phyloP scores from a whole-genome alignment of 2,888 invertebrate species.

The Eubasilissa splendida region DNA sequence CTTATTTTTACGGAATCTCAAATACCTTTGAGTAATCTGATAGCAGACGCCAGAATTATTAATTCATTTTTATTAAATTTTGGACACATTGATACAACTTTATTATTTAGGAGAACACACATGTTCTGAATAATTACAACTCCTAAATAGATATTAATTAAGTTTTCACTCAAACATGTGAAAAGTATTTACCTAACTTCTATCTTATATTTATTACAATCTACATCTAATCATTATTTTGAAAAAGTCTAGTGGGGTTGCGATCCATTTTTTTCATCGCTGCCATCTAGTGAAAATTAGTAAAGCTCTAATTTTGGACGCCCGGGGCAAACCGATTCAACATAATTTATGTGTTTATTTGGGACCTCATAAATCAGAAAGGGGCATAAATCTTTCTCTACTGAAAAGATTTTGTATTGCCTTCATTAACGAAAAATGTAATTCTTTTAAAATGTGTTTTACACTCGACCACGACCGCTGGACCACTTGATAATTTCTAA shows the following conservation, averaged over 20 bases:
- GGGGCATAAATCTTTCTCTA: conserved; percentile 50
- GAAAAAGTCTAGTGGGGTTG: not conserved
- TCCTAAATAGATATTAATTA: too few relatives aligned
- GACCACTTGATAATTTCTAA: not conserved
- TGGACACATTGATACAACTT: too few relatives aligned
- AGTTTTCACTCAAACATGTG: too few relatives aligned
- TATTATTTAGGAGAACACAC: too few relatives aligned
- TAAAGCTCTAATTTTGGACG: conserved; percentile 19
- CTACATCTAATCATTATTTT: too few relatives aligned
- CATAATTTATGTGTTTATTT: conserved; percentile 57
- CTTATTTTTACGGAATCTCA: too few relatives aligned
- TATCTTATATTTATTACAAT: too few relatives aligned
- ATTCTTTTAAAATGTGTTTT: conserved; percentile 35
- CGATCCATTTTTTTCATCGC: not conserved
- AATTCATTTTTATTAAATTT: too few relatives aligned
- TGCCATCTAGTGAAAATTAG: not conserved
- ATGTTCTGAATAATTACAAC: too few relatives aligned
- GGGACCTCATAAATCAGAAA: conserved; percentile 54
- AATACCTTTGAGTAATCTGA: too few relatives aligned
- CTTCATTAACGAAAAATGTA: conserved; percentile 48
- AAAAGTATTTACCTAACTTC: too few relatives aligned
- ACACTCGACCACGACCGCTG: not conserved
- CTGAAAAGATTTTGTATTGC: conserved; percentile 47
- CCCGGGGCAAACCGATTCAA: conserved; percentile 39
- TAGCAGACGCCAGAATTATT: too few relatives aligned